Evolutionary conservation across 2,888 invertebrate genomes (phyloP), one percentile per base, ranked within the genome.

Genomic region (Xylocampa areola): DNA sequence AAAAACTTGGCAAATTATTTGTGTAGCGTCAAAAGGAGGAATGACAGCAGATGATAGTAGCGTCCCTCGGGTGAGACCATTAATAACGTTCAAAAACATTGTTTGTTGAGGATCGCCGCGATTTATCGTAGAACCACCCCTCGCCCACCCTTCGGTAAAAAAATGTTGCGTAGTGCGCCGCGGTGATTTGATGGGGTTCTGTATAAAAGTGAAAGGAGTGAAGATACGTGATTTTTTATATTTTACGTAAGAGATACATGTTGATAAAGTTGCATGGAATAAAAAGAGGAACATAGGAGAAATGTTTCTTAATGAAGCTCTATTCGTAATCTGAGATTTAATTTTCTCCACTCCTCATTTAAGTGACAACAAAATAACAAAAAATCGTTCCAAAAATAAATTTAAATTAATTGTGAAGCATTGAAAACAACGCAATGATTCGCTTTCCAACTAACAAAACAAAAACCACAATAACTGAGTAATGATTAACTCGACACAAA

Each of bases 41-140:
- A 84, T 80, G 87, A 84, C 82, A 82, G 79, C 61, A 79, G 84
- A 85, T 83, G 86, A 84, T 87, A 87, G 86, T 84, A 68, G 76
- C 76, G 74, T 82, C 84, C 79, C 77, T 39, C 37, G 75, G 66
- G 66, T 73, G 79, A 64, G 68, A 78, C 84, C 87, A 90, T 90
- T 91, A 90, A 91, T 91, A 91, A 81, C 85, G 85, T 82, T 91
- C 91, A 88, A 84, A 87, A 87, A 89, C 90, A 90, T 87, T 90
- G 89, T 91, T 91, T 90, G 90, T 79, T 75, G 82, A 88, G 88
- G 87, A 87, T 84, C 82, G 82, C 85, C 80, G 80, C 87, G 87
- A 90, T 90, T 90, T 90, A 88, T 89, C 81, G 87, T 73, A 64
- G 65, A 54, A 27, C 70, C 74, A 47, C 74, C 70, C 76, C 54